Percentiles rank a stretch among this genome's conserved stretches.
phyloP scores from a whole-genome alignment of 2,888 invertebrate genomes.

The Melangyna quadrimaculata region DNA sequence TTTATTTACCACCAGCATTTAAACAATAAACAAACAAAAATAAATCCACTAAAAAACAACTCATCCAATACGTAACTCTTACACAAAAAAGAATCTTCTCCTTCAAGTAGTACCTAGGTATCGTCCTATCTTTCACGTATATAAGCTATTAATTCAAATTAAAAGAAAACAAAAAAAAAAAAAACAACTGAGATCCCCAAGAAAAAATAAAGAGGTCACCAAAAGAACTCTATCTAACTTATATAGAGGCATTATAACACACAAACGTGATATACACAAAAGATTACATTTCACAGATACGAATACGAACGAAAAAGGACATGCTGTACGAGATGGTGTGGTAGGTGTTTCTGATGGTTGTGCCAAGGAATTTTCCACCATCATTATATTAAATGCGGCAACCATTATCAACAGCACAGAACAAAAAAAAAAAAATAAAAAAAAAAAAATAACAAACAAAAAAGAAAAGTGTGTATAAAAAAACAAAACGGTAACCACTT shows the following conservation, averaged over 20 bases:
- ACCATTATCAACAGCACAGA: neutral
- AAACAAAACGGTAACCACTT: slow-evolving; percentile 17
- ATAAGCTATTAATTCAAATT: slow-evolving; percentile 33
- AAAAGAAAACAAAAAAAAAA: neutral
- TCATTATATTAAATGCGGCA: slow-evolving; percentile 23
- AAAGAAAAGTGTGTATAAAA: neutral
- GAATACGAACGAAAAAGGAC: slow-evolving; percentile 28
- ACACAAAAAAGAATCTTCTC: neutral
- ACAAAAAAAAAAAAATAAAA: neutral
- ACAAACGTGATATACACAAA: slow-evolving; percentile 27
- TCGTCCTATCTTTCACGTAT: neutral
- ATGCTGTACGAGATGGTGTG: neutral
- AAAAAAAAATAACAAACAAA: neutral
- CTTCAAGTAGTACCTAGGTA: no score
- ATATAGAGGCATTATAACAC: neutral
- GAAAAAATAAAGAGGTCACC: slow-evolving; percentile 9
- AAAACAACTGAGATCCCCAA: neutral
- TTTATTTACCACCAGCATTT: neutral
- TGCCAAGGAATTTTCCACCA: slow-evolving; percentile 31
- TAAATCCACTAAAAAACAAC: neutral
- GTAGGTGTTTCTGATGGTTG: neutral
- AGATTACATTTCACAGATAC: slow-evolving; percentile 18
- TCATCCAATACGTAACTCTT: neutral
- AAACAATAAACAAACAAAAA: neutral
- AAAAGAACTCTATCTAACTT: slow-evolving; percentile 9